Evolutionary conservation across 2,113 vertebrate species (phyloP).

Genomic region (Pongo pygmaeus): DNA sequence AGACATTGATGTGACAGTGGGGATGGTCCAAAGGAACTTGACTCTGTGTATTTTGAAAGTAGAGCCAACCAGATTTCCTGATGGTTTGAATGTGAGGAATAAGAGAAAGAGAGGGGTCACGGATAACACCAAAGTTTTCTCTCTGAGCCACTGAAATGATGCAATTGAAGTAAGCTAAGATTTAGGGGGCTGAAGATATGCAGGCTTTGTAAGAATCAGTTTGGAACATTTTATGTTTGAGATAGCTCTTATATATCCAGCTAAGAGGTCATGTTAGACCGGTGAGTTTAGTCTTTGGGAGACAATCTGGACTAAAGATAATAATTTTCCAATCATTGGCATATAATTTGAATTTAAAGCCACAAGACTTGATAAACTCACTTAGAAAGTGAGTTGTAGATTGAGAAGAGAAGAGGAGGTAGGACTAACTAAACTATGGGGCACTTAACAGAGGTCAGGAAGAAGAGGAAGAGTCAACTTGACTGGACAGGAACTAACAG

Average conservation of each 20-base stretch:
- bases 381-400: neutral
- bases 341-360: neutral
- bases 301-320: neutral
- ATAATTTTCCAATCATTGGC: neutral
- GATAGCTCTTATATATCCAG: neutral
- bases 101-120: constrained; percentile 9
- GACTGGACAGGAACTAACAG: neutral
- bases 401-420: neutral
- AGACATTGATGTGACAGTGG: neutral
- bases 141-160: neutral
- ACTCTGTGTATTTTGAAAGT: constrained; percentile 6
- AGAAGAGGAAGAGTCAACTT: neutral
- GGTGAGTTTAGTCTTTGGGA: neutral
- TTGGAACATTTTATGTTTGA: neutral
- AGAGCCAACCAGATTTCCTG: constrained; percentile 43
- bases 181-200: neutral
- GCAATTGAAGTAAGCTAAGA: neutral
- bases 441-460: neutral
- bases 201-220: neutral
- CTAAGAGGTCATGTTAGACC: neutral
- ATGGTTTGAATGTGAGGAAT: neutral
- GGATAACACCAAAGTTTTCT: neutral
- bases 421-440: neutral
- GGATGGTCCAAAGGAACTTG: constrained; percentile 46
- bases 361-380: neutral